These are phyloP conservation scores for Danio tinwini DNA, from an alignment of 2,797 vertebrate genomes.

Conservation along the genomic window DNA sequence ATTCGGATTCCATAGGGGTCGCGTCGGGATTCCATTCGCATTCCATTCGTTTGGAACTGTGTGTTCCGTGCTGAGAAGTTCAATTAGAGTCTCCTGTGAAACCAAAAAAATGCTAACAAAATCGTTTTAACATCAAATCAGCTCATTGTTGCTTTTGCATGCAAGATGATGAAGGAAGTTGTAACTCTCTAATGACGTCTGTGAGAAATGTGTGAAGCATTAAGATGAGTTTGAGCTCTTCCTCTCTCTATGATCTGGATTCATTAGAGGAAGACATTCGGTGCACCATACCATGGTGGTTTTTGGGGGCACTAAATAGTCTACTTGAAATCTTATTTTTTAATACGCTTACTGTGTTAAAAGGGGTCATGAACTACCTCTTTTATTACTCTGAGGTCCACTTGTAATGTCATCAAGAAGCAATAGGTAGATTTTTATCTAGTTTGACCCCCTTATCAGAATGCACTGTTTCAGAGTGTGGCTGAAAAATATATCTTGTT, in stretches of 20 bases:
- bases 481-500: too few relatives aligned
- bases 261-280: slow-evolving; percentile 1
- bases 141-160: slow-evolving; percentile 46
- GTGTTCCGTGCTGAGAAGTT: not conserved
- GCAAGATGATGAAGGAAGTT: not conserved
- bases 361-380: too few relatives aligned
- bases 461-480: too few relatives aligned
- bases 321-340: too few relatives aligned
- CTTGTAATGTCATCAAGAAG: too few relatives aligned
- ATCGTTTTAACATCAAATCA: slow-evolving; percentile 44
- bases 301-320: not conserved
- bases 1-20: not conserved
- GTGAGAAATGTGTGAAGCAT: not conserved
- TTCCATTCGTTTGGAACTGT: not conserved
- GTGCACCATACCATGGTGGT: not conserved
- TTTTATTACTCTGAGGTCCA: too few relatives aligned
- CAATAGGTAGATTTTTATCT: too few relatives aligned
- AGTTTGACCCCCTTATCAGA: too few relatives aligned
- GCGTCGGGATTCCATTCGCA: slow-evolving; percentile 1
- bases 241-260: not conserved
- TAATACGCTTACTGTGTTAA: too few relatives aligned
- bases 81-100: not conserved
- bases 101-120: slow-evolving; percentile 32
- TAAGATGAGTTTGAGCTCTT: slow-evolving; percentile 8
- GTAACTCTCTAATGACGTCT: not conserved